phyloP scores from a whole-genome alignment of 1,140 invertebrate species.

The Sitodiplosis mosellana region DNA sequence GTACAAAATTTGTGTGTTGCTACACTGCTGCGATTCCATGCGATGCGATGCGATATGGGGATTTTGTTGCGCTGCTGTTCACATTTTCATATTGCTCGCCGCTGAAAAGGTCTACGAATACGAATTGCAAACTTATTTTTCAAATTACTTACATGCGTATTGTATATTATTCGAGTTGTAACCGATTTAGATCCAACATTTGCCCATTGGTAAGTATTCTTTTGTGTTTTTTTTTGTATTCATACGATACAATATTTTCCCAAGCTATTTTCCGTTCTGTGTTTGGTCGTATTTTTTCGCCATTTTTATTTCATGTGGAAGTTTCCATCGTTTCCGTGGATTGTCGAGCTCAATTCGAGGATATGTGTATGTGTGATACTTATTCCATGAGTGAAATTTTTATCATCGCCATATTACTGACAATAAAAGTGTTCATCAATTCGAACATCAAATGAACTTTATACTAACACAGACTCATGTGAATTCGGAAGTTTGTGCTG shows the following conservation, averaged over 20 bases:
- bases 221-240: too few relatives aligned
- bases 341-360: too few relatives aligned
- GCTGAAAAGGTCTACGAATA: slow-evolving; percentile 72
- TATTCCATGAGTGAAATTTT: too few relatives aligned
- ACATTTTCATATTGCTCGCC: slow-evolving; percentile 22
- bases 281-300: not conserved
- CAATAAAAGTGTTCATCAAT: not conserved
- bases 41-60: too few relatives aligned
- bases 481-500: too few relatives aligned
- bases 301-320: too few relatives aligned
- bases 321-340: too few relatives aligned
- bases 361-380: too few relatives aligned
- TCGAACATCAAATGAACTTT: not conserved
- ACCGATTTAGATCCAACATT: slow-evolving; percentile 71
- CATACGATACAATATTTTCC: too few relatives aligned
- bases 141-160: slow-evolving; percentile 85
- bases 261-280: slow-evolving; percentile 1
- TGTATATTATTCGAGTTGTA: slow-evolving; percentile 87
- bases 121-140: slow-evolving; percentile 92
- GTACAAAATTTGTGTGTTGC: too few relatives aligned
- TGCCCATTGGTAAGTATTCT: slow-evolving; percentile 59
- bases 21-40: too few relatives aligned
- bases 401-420: not conserved
- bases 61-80: too few relatives aligned
- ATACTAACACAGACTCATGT: not conserved